phyloP scores from a whole-genome alignment of 2,888 invertebrate species.

The Rutpela maculata region DNA sequence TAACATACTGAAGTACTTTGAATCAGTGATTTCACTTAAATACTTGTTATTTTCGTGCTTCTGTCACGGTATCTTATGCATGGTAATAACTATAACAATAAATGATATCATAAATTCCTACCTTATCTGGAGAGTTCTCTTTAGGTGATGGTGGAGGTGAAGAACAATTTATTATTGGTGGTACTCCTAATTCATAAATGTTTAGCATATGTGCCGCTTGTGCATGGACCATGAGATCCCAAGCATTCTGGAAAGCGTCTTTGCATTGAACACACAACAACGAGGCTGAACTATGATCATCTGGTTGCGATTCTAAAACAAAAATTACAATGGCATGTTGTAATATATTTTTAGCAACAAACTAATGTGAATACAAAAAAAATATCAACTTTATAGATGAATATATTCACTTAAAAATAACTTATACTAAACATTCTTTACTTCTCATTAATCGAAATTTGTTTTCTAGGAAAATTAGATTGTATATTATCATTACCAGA shows the following conservation, averaged over 20 bases:
- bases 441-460: not conserved
- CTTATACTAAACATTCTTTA: not conserved
- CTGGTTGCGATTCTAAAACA: conserved; percentile 67
- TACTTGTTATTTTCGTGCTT: not conserved
- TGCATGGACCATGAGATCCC: conserved; percentile 83
- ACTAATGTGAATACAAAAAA: not conserved
- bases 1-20: too few species aligned
- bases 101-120: conserved; percentile 54
- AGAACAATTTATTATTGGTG: conserved; percentile 68
- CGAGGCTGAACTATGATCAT: conserved; percentile 73
- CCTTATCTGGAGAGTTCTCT: conserved; percentile 71
- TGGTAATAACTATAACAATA: not conserved
- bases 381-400: too few species aligned
- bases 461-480: not conserved
- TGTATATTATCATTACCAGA: too few species aligned
- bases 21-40: too few species aligned
- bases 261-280: conserved; percentile 81
- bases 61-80: not conserved
- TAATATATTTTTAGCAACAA: not conserved
- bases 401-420: too few species aligned
- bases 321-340: conserved; percentile 10
- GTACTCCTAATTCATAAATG: conserved; percentile 79
- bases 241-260: conserved; percentile 80
- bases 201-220: conserved; percentile 82
- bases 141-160: conserved; percentile 70